Base-by-base conservation (phyloP, 2,888 invertebrate species). In the Drosophila leonis region DNA sequence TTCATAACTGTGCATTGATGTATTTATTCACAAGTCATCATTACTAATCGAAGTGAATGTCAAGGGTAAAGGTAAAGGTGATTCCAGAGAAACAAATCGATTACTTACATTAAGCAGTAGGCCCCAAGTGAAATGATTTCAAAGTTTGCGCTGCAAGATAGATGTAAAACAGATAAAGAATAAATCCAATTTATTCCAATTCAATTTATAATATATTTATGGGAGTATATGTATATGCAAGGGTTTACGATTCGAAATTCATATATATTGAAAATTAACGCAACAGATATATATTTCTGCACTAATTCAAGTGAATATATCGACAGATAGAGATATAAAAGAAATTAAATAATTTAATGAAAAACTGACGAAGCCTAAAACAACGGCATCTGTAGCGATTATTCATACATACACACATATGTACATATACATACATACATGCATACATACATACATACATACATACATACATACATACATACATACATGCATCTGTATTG, bases 31-130 rank as follows among this genome's bases (percentile, higher is more conserved):
- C 9, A n/a, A 48, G 9, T 31, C 18, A 12, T 20, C 8, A 49
- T 20, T 20, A 33, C 3, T 8, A 49, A 20, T 49, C 31, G 18
- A 49, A 8, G 18, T 20, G 49, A 49, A 33, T 33, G 49, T 49
- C 49, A 49, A 49, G 49, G 49, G 13, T 20, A 49, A 49, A 49
- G 4, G 13, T 3, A 33, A 42, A 10, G 9, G n/a, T 12, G 20
- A 12, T 20, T 12, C 10, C 20, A 12, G 42, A 13, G 20, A 20
- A 9, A 24, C n/a, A 18, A 12, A 54, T 39, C 27, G 39, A 10
- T 42, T 65, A 73, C 73, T 66, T 59, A 72, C 67, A 20, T 54
- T 57, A 54, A 55, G 24, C 31, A n/a, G 31, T 57, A 72, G 48
- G 51, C 52, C 61, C 39, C 65, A 67, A 72, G 41, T 52, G 37